A percentile compares a stretch with the other conserved stretches of the same genome.
These are phyloP conservation scores for Mastacembelus armatus DNA, from an alignment of 2,797 vertebrate genomes.

Conservation along the genomic window DNA sequence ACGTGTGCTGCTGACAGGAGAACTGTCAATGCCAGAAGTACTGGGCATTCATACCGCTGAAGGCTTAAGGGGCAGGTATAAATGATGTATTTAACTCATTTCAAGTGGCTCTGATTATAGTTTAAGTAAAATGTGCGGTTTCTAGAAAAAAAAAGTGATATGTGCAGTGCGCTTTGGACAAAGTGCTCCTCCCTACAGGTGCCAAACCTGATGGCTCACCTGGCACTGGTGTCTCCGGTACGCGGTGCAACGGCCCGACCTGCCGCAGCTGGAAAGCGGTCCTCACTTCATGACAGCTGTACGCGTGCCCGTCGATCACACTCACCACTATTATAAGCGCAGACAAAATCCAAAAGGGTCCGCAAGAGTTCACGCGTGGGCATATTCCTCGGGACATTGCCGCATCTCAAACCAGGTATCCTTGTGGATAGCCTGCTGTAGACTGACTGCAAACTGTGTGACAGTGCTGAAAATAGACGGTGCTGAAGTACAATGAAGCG, in stretches of 20 bases:
- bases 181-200: neutral
- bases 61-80: too few species aligned
- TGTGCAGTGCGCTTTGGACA: neutral
- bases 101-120: neutral
- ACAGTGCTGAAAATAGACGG: slow-evolving; percentile 39
- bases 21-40: neutral
- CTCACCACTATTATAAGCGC: slow-evolving; percentile 65
- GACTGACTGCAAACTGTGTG: slow-evolving; percentile 47
- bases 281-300: slow-evolving; percentile 94
- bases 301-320: slow-evolving; percentile 69
- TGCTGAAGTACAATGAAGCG: slow-evolving; percentile 53
- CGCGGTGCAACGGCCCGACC: slow-evolving; percentile 89
- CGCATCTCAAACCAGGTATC: slow-evolving; percentile 82
- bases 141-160: neutral
- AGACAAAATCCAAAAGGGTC: slow-evolving; percentile 75
- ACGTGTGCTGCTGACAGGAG: slow-evolving; percentile 32
- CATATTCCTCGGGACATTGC: slow-evolving; percentile 84
- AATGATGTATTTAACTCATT: neutral
- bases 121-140: neutral
- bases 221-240: slow-evolving; percentile 90
- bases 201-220: slow-evolving; percentile 81
- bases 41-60: slow-evolving; percentile 1
- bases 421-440: slow-evolving; percentile 55
- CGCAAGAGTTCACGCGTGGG: slow-evolving; percentile 78
- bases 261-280: slow-evolving; percentile 91